Conservation (phyloP, 2,888 invertebrate species). For the Spicauda simplicius region DNA sequence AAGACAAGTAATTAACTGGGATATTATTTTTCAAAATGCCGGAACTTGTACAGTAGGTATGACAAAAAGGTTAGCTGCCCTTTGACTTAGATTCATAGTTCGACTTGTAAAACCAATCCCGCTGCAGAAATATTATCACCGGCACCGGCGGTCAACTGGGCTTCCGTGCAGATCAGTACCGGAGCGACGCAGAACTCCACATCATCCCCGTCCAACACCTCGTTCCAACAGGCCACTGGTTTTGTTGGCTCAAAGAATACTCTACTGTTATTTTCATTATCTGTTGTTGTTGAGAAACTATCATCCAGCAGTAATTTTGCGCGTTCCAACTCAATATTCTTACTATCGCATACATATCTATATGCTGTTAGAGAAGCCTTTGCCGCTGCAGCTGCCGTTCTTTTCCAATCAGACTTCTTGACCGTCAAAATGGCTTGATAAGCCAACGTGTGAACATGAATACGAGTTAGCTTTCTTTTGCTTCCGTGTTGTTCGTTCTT, state of each 20-base stretch:
- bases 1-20: too few relatives aligned
- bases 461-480: slow-evolving; percentile 87
- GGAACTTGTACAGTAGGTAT: too few relatives aligned
- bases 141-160: slow-evolving; percentile 92
- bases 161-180: slow-evolving; percentile 92
- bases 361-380: slow-evolving; percentile 93
- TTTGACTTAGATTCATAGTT: slow-evolving; percentile 60
- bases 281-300: slow-evolving; percentile 90
- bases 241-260: slow-evolving; percentile 88
- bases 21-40: too few relatives aligned
- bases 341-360: slow-evolving; percentile 91
- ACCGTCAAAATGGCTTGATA: slow-evolving; percentile 92
- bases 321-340: slow-evolving; percentile 79
- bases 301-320: slow-evolving; percentile 90
- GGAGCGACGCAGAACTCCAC: slow-evolving; percentile 92
- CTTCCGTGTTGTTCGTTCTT: slow-evolving; percentile 69
- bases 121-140: slow-evolving; percentile 96
- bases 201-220: slow-evolving; percentile 76
- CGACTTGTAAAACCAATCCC: slow-evolving; percentile 90
- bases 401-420: slow-evolving; percentile 89
- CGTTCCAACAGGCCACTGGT: slow-evolving; percentile 94
- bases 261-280: slow-evolving; percentile 78
- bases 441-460: slow-evolving; percentile 95
- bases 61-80: too few relatives aligned
- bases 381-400: slow-evolving; percentile 91